Base-by-base conservation (phyloP, 1,140 invertebrate genomes). In the Psix sp. region DNA sequence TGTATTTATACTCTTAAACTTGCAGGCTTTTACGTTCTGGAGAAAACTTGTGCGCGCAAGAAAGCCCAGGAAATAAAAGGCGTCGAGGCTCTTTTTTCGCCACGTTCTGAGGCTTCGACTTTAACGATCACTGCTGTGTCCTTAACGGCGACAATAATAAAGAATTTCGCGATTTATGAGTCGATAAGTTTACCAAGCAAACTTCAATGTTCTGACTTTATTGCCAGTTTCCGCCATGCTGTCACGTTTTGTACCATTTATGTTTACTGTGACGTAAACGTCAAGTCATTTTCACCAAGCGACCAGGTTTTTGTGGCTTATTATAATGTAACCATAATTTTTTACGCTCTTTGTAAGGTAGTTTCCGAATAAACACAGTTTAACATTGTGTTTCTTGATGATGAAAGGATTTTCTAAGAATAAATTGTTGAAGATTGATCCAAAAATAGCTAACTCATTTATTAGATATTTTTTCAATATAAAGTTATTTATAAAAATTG, bases 281-380 rank as follows among this genome's bases (percentile, higher is more conserved):
- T 33, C 56, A 20, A 63, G 66, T 74, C 76, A 54, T 77, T 78
- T 73, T 57, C 62, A 66, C 57, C 38, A 33, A 14, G 67, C 29
- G 66, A 60, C 67, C 68, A 57, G 66, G 68, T 74, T 75, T 48
- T 24, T 42, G 21, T 38, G 70, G 80, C 81, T 86, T 84, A 81
- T 86, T 85, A 82, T 84, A 82, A 82, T 79, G 79, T 82, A 84
- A 86, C 82, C 79, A 75, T 84, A 79, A 81, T 81, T 78, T 86
- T 86, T 83, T 84, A 84, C 76, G 74, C 36, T 39, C 29, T 62
- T 82, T 76, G 77, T 80, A 82, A 84, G 79, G 46, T 73, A 59
- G 73, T 77, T 65, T 56, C 35, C 46, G 24, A n/a, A n/a, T n/a
- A n/a, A n/a, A n/a, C n/a, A n/a, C n/a, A n/a, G n/a, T n/a, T n/a